Evolutionary conservation across 2,797 vertebrate species (phyloP).

Genomic region (Clarias platycephalus): DNA sequence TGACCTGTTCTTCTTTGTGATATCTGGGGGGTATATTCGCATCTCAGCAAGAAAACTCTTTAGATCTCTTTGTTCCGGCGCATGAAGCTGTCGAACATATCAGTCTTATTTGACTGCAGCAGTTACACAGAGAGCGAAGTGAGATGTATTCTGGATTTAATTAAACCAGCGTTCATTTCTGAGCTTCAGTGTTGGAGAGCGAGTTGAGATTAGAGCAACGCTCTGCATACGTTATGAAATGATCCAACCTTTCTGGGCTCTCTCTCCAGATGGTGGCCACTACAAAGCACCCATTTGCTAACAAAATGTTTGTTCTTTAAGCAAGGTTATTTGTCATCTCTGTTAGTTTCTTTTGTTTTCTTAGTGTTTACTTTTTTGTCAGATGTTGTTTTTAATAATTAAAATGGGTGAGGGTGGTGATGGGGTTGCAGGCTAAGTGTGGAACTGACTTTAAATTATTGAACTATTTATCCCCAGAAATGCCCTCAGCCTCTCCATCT

Average conservation of each 20-base stretch:
- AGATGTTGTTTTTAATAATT: conserved; percentile 72
- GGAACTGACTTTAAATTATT: conserved; percentile 71
- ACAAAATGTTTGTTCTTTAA: conserved; percentile 52
- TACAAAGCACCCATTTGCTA: conserved; percentile 61
- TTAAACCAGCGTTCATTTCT: conserved; percentile 35
- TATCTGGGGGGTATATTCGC: conserved; percentile 39
- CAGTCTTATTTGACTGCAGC: conserved; percentile 39
- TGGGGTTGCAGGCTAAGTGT: conserved; percentile 46
- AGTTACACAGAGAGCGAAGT: conserved; percentile 15
- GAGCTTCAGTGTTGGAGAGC: neutral
- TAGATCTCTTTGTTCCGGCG: conserved; percentile 35
- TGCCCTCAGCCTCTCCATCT: conserved; percentile 60
- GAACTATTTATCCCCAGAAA: conserved; percentile 64
- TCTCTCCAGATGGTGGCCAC: conserved; percentile 59
- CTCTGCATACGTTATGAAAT: conserved; percentile 55
- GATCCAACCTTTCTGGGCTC: conserved; percentile 51
- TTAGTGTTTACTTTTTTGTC: conserved; percentile 63
- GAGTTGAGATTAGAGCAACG: conserved; percentile 18
- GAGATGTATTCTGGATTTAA: conserved; percentile 41
- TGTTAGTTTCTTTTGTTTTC: conserved; percentile 55
- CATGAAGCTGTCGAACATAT: conserved; percentile 42
- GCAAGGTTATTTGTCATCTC: conserved; percentile 49
- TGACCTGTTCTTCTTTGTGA: conserved; percentile 48
- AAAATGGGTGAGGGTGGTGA: conserved; percentile 59
- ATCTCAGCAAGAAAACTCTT: conserved; percentile 49